Base-by-base conservation (phyloP, 2,888 invertebrate genomes). In the Pristionchus fissidentatus region DNA sequence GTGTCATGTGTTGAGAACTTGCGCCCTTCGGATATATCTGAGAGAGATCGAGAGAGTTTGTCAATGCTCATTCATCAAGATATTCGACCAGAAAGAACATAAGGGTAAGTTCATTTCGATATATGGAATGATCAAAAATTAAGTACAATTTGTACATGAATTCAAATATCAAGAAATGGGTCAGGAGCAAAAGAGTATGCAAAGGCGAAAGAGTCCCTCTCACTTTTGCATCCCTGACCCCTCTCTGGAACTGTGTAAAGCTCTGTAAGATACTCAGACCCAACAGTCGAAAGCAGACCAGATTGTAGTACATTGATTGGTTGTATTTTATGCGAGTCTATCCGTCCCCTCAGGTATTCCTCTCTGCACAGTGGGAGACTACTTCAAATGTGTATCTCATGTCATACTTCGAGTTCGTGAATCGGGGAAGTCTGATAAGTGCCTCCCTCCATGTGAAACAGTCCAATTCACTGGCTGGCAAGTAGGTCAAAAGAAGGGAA, bases 401-500 rank as follows among this genome's bases (percentile, higher is more conserved):
- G 89, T 89, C 19, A 84, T 91, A 38, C 84, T 88, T 35, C 38
- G 84, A 57, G 84, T 88, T 0, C 84, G 87, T 29, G 85, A 87
- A 46, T 78, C 84, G 43, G 89, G 89, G 79, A 86, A 86, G 10
- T 84, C 87, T n/a, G 85, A 87, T 0, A 80, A 84, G 32, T 92
- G 92, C 84, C 86, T 87, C 7, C 89, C 90, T 15, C 89, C 91
- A 8, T 92, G 92, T 83, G 87, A 91, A 75, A 86, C 88, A 10
- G 88, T 92, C 26, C 92, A 92, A 81, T 92, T 91, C 85, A 91
- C 89, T 38, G 92, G 91, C 1, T 92, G 92, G 92, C 92, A 92
- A 86, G 85, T 86, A n/a, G 13, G 49, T 26, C 13, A 19, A 13
- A 22, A 66, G n/a, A 29, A 66, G 2, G 38, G 3, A n/a, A n/a